These are phyloP conservation scores for Agriopis leucophaearia DNA, from an alignment of 2,888 invertebrate genomes.

Conservation along the genomic window DNA sequence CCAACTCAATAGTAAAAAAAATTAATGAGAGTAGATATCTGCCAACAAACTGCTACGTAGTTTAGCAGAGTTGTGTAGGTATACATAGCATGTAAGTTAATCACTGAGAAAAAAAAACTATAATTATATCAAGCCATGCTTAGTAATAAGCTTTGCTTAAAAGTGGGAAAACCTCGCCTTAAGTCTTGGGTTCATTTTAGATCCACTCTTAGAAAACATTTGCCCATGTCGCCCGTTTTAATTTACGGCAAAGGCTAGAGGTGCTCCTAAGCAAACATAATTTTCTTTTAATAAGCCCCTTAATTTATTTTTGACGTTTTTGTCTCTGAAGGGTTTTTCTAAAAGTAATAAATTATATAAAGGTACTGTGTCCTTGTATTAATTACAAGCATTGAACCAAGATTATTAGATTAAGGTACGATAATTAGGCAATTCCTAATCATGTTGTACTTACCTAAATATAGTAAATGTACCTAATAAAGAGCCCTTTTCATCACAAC, in stretches of 20 bases:
- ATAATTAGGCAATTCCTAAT: not conserved
- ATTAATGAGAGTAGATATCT: too few species aligned
- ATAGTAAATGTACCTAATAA: too few species aligned
- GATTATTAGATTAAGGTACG: not conserved
- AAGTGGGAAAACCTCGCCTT: too few species aligned
- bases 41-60: too few species aligned
- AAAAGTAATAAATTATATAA: conserved; percentile 17
- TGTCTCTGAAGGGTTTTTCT: conserved; percentile 26
- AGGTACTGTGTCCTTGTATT: conserved; percentile 33
- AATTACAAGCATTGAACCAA: conserved; percentile 28
- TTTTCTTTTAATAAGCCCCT: conserved; percentile 45
- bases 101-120: too few species aligned
- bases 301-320: conserved; percentile 41
- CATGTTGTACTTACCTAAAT: not conserved
- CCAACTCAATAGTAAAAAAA: too few species aligned
- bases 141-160: too few species aligned
- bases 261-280: conserved; percentile 45
- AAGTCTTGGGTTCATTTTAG: conserved; percentile 33
- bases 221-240: conserved; percentile 37
- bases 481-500: too few species aligned
- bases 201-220: conserved; percentile 43
- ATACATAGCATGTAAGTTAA: too few species aligned
- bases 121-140: too few species aligned
- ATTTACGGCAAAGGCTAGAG: conserved; percentile 38
- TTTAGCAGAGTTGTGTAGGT: too few species aligned